Base-by-base conservation (phyloP, 2,797 vertebrate species). In the Lindbergichthys nudifrons region DNA sequence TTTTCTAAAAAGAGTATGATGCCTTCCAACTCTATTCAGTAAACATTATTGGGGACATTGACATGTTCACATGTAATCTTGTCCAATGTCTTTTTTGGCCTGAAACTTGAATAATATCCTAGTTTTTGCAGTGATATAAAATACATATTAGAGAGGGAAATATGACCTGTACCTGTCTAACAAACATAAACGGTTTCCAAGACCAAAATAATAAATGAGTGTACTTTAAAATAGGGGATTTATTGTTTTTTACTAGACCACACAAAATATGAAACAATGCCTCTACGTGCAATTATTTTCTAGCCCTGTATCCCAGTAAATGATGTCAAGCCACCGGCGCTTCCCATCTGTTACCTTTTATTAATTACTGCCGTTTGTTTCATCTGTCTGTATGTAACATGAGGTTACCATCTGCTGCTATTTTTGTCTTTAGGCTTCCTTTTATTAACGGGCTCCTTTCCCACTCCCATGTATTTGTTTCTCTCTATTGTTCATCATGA, bases 291-390 rank as follows among this genome's bases (percentile, higher is more conserved):
- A 46, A 14, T 57, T 26, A 0, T 6, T 36, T 60, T 51, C 42
- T 58, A n/a, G 47, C 32, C 46, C 13, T 43, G 1, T 10, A 70
- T 45, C 30, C 26, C 5, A 57, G 73, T 9, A 59, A 32, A 58
- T 61, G 9, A 12, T 39, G 65, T 5, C 10, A 41, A 5, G 46
- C 26, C 13, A 43, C 21, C 2, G 41, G 8, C 4, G 45, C 46
- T 43, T 70, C 13, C 65, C 50, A 73, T 72, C 64, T 75, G 67
- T 23, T 59, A 50, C 43, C 21, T 69, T 0, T 64, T 19, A 75
- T 16, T 62, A 63, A 66, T 65, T 53, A 58, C 53, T 51, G 48
- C 51, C 36, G 16, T 32, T 60, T 39, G 36, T 53, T 71, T 42
- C 21, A 23, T 68, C 42, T 46, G 26, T 68, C 15, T 69, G 63